Percentiles rank a stretch among this genome's conserved stretches.
phyloP scores from a whole-genome alignment of 2,797 vertebrate species.

The Dryobates pubescens region DNA sequence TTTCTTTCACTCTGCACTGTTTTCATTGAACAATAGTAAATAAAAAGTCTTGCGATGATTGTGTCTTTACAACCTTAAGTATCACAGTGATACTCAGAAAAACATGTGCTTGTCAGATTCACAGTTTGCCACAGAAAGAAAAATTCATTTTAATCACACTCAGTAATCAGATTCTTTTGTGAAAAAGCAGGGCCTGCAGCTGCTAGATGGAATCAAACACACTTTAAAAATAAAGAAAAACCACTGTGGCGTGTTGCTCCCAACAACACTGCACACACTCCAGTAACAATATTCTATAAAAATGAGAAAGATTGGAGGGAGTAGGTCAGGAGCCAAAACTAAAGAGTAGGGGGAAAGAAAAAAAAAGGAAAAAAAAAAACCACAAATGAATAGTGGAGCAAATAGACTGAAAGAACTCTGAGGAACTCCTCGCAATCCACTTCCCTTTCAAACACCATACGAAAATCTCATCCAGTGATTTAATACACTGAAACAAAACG shows the following conservation, averaged over 20 bases:
- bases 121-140: conserved; percentile 17
- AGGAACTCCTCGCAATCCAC: neutral
- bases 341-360: neutral
- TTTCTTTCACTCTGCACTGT: conserved; percentile 52
- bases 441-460: neutral
- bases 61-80: conserved; percentile 26
- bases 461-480: neutral
- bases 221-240: conserved; percentile 43
- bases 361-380: neutral
- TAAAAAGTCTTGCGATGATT: conserved; percentile 52
- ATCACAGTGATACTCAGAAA: conserved; percentile 2
- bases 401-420: neutral
- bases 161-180: conserved; percentile 67
- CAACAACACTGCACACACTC: neutral
- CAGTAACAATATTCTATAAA: neutral
- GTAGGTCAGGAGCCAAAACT: neutral
- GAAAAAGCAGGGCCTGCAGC: conserved; percentile 26
- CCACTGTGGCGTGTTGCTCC: neutral
- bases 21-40: conserved; percentile 61
- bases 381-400: neutral
- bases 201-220: conserved; percentile 44
- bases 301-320: neutral
- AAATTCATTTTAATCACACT: conserved; percentile 52
- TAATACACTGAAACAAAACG: neutral
- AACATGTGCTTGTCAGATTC: conserved; percentile 36